phyloP scores from a whole-genome alignment of 92 coral and sea anemone species.

The Epizoanthus fatuus region DNA sequence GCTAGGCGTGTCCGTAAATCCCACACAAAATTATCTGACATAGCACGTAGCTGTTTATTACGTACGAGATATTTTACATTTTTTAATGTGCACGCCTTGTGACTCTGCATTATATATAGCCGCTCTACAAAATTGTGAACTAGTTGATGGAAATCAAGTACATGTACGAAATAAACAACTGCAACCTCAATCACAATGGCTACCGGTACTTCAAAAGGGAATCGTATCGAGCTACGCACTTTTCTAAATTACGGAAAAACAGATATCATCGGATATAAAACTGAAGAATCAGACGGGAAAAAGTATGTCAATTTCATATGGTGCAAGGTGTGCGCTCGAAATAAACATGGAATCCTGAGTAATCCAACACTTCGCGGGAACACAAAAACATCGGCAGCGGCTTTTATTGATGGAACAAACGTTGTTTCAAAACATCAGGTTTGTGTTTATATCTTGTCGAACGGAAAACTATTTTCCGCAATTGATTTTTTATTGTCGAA shows the following conservation, averaged over 20 bases:
- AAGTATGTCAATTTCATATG: conserved; percentile 16
- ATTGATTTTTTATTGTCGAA: not conserved
- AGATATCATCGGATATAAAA: conserved; percentile 29
- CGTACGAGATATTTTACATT: too few species aligned
- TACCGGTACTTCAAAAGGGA: conserved; percentile 13
- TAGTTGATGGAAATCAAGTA: too few species aligned
- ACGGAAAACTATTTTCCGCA: not conserved
- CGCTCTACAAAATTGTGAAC: too few species aligned
- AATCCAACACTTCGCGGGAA: conserved; percentile 8
- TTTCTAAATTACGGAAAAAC: conserved; percentile 33
- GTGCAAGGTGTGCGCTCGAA: conserved; percentile 44
- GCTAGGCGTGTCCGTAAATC: conserved; percentile 19
- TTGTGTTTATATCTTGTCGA: too few species aligned
- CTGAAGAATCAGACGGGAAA: conserved; percentile 2
- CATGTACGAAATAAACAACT: not conserved
- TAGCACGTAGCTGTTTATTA: not conserved
- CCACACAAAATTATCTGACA: conserved; percentile 1
- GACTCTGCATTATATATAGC: too few species aligned
- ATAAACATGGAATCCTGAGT: conserved; percentile 7
- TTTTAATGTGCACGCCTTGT: too few species aligned
- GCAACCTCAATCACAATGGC: conserved; percentile 16
- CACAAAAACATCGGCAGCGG: conserved; percentile 19
- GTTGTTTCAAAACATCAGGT: not conserved
- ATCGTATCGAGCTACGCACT: conserved; percentile 23
- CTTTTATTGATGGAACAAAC: conserved; percentile 23